Evolutionary conservation across 2,113 vertebrate species (phyloP).

Genomic region (Rhynchomys soricoides): DNA sequence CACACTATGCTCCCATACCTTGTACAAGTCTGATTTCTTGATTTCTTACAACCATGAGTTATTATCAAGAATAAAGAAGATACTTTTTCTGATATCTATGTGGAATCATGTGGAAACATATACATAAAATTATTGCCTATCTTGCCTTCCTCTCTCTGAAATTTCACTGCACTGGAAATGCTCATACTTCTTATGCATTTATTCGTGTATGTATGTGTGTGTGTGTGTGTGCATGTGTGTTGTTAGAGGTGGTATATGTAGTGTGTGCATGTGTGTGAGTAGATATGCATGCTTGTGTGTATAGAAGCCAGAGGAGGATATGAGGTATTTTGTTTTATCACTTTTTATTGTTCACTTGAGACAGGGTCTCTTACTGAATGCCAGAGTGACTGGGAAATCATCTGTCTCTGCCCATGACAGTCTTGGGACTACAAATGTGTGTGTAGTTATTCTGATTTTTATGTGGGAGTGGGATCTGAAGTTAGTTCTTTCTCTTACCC

Average conservation of each 20-base stretch:
- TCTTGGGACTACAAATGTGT: not conserved
- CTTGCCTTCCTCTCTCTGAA: not conserved
- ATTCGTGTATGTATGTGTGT: not conserved
- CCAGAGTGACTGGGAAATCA: not conserved
- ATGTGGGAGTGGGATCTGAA: not conserved
- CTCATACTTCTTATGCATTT: constrained; percentile 49
- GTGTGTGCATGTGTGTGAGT: not conserved
- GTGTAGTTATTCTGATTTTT: not conserved
- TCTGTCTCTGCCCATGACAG: not conserved
- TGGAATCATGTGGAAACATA: not conserved
- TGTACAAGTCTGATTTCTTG: not conserved
- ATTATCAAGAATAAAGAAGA: not conserved
- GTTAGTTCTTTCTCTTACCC: not conserved
- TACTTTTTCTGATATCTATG: not conserved
- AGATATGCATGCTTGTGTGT: not conserved
- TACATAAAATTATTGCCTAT: not conserved
- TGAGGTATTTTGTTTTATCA: not conserved
- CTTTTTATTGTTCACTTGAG: not conserved
- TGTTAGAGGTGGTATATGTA: not conserved
- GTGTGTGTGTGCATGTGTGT: not conserved
- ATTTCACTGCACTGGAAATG: not conserved
- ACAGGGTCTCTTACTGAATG: not conserved
- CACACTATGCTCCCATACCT: not conserved
- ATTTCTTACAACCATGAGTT: not conserved
- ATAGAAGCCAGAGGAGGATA: not conserved